These are phyloP conservation scores for Odontesthes bonariensis DNA, from an alignment of 2,113 vertebrate genomes.

Conservation along the genomic window DNA sequence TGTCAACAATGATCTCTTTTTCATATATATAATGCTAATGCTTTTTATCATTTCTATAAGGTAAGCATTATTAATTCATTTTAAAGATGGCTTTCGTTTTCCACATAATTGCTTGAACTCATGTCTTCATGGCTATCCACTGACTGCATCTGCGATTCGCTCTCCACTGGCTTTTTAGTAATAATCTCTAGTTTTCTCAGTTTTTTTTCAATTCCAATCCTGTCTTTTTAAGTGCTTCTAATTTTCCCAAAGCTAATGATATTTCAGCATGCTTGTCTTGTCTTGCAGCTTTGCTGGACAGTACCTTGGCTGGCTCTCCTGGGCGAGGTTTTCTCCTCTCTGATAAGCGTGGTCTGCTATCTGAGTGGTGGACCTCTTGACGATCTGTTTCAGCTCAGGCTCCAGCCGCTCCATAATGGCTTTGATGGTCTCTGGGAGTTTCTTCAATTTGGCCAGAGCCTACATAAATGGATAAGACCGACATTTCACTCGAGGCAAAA, in stretches of 20 bases:
- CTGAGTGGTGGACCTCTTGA: constrained; percentile 96
- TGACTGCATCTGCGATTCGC: background rate
- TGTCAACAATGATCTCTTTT: constrained; percentile 33
- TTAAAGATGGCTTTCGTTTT: constrained; percentile 26
- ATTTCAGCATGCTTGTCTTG: background rate
- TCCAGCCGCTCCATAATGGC: constrained; percentile 96
- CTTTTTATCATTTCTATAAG: constrained; percentile 11
- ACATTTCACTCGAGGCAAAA: background rate
- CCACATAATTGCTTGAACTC: constrained; percentile 6
- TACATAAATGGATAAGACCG: constrained; percentile 56
- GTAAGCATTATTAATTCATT: constrained; percentile 30
- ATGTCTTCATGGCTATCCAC: background rate
- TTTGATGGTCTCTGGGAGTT: constrained; percentile 95
- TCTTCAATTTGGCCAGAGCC: constrained; percentile 94
- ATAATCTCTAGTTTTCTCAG: background rate
- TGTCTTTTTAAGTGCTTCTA: no score
- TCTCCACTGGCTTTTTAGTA: constrained; percentile 19
- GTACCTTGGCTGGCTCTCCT: constrained; percentile 94
- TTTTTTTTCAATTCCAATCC: background rate
- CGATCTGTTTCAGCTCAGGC: constrained; percentile 96
- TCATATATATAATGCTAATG: constrained; percentile 22
- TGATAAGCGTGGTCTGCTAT: constrained; percentile 95
- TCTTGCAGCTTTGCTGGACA: constrained; percentile 20
- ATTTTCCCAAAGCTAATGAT: background rate
- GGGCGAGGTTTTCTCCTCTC: constrained; percentile 89